Conservation (phyloP, 2,113 vertebrate species). For the Serinus canaria region DNA sequence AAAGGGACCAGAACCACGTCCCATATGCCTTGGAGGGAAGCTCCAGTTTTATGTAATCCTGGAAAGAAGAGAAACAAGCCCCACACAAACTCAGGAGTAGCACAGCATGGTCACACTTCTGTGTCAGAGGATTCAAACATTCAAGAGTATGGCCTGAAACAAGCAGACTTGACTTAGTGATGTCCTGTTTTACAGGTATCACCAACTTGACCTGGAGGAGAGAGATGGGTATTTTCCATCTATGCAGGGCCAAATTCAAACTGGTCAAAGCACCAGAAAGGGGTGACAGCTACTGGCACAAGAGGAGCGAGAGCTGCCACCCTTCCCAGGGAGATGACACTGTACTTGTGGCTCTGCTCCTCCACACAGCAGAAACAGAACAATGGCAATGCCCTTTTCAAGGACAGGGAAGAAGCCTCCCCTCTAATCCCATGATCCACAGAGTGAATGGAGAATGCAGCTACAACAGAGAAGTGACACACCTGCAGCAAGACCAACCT, state of each 20-base stretch:
- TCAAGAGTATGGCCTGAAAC: not conserved
- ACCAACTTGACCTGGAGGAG: not conserved
- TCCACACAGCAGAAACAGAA: not conserved
- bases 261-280: not conserved
- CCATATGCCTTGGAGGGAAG: not conserved
- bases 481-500: not conserved
- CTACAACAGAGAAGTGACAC: not conserved
- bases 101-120: not conserved
- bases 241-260: not conserved
- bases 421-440: not conserved
- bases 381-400: not conserved
- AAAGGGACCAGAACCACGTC: not conserved
- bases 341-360: not conserved
- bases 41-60: constrained; percentile 1
- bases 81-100: not conserved
- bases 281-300: not conserved
- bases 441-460: not conserved
- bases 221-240: not conserved
- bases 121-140: not conserved
- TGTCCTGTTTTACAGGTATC: not conserved
- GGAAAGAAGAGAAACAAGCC: constrained; percentile 14
- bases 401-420: not conserved
- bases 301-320: not conserved
- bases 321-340: fast-evolving
- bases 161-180: not conserved